Evolutionary conservation across 2,113 vertebrate genomes (phyloP).

Genomic region (Scalopus aquaticus): DNA sequence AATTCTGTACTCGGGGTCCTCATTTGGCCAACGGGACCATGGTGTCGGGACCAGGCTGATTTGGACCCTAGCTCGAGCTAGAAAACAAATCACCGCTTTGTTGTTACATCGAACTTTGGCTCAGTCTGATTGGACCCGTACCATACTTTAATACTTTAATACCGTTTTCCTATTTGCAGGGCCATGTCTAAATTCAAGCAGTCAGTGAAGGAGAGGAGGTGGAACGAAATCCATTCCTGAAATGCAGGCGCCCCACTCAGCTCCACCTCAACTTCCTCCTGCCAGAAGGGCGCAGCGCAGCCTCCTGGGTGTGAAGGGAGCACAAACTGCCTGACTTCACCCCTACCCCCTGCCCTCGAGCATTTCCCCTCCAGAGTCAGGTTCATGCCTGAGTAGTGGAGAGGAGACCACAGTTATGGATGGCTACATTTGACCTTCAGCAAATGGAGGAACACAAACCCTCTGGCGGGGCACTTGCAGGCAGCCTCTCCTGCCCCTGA

Average conservation of each 20-base stretch:
- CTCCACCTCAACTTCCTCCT: not conserved
- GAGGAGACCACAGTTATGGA: not conserved
- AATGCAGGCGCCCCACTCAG: not conserved
- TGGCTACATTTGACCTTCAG: slow-evolving; percentile 6
- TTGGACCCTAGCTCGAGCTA: too few relatives aligned
- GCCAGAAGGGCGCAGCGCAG: not conserved
- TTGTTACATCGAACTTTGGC: too few relatives aligned
- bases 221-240: slow-evolving; percentile 59
- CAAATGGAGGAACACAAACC: not conserved
- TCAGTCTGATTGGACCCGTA: too few relatives aligned
- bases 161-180: not conserved
- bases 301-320: slow-evolving; percentile 8
- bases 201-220: not conserved
- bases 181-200: not conserved
- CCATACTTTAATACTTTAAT: too few relatives aligned
- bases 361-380: not conserved
- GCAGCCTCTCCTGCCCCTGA: not conserved
- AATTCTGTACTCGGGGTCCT: too few relatives aligned
- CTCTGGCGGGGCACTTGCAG: not conserved
- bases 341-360: not conserved
- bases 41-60: too few relatives aligned
- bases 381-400: not conserved
- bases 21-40: too few relatives aligned
- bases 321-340: not conserved
- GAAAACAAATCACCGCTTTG: too few relatives aligned